Evolutionary conservation across 1,140 invertebrate species (phyloP).

Genomic region (Eciton burchellii): DNA sequence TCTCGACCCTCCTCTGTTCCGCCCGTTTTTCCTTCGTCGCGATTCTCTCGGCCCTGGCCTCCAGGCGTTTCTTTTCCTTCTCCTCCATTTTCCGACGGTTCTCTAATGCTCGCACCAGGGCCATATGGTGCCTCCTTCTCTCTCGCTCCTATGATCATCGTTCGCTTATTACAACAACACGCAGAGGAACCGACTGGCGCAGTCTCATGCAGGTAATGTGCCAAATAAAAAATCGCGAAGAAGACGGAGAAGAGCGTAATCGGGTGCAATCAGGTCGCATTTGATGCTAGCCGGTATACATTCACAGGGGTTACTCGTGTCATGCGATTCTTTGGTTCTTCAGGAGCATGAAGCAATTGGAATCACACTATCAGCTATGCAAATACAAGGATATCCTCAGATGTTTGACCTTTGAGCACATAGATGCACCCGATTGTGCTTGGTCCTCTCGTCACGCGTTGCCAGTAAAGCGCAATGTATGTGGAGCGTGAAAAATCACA

Average conservation of each 20-base stretch:
- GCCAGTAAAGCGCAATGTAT: constrained; percentile 31
- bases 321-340: no score
- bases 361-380: no score
- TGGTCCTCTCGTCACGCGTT: not conserved
- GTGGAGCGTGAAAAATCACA: constrained; percentile 29
- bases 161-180: constrained; percentile 13
- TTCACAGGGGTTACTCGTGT: no score
- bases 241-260: not conserved
- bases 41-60: constrained; percentile 91
- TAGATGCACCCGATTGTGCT: not conserved
- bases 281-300: no score
- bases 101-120: constrained; percentile 94
- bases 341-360: no score
- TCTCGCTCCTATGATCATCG: constrained; percentile 91
- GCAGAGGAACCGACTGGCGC: not conserved
- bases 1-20: constrained; percentile 93
- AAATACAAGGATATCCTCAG: no score
- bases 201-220: constrained; percentile 36
- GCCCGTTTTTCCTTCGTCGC: constrained; percentile 93
- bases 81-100: constrained; percentile 94
- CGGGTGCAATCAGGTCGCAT: no score
- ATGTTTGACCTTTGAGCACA: no score
- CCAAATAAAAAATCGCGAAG: not conserved
- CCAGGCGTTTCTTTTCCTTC: constrained; percentile 93
- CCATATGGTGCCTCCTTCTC: constrained; percentile 94